phyloP scores from a whole-genome alignment of 1,140 invertebrate genomes.

The Conus ventricosus region DNA sequence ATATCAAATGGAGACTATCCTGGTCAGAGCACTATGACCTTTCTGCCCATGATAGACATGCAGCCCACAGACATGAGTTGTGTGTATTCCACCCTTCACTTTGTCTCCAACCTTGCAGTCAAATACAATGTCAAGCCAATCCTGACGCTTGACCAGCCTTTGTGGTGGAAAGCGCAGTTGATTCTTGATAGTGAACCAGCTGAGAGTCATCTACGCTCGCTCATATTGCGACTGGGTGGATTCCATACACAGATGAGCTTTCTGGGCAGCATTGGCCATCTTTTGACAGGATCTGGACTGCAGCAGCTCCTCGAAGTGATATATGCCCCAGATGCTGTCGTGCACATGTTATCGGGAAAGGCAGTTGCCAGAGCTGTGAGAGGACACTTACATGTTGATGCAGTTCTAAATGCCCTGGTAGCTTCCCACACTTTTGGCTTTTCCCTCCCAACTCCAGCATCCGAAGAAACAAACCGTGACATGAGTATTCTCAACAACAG shows the following conservation, averaged over 20 bases:
- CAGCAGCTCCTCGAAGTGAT: slow-evolving; percentile 42
- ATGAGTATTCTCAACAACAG: neutral
- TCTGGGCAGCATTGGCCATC: slow-evolving; percentile 45
- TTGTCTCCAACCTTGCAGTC: slow-evolving; percentile 44
- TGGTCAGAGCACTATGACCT: slow-evolving; percentile 50
- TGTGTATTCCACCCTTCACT: slow-evolving; percentile 58
- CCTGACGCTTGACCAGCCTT: slow-evolving; percentile 58
- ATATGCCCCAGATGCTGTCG: slow-evolving; percentile 51
- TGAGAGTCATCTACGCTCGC: neutral
- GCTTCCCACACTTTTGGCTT: slow-evolving; percentile 6
- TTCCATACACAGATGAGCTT: slow-evolving; percentile 53
- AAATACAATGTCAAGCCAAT: slow-evolving; percentile 45
- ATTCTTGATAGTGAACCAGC: slow-evolving; percentile 32
- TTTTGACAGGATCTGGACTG: slow-evolving; percentile 50
- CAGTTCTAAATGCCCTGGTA: slow-evolving; percentile 9
- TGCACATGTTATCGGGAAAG: slow-evolving; percentile 13
- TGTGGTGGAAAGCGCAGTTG: slow-evolving; percentile 51
- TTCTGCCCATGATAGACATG: slow-evolving; percentile 61
- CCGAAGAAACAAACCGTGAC: neutral
- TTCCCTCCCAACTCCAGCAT: neutral
- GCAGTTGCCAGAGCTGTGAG: neutral
- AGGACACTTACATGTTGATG: neutral
- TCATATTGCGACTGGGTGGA: slow-evolving; percentile 33
- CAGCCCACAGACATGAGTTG: slow-evolving; percentile 57
- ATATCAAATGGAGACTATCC: no score